phyloP scores from a whole-genome alignment of 2,888 invertebrate genomes.

The Nemotelus nigrinus region DNA sequence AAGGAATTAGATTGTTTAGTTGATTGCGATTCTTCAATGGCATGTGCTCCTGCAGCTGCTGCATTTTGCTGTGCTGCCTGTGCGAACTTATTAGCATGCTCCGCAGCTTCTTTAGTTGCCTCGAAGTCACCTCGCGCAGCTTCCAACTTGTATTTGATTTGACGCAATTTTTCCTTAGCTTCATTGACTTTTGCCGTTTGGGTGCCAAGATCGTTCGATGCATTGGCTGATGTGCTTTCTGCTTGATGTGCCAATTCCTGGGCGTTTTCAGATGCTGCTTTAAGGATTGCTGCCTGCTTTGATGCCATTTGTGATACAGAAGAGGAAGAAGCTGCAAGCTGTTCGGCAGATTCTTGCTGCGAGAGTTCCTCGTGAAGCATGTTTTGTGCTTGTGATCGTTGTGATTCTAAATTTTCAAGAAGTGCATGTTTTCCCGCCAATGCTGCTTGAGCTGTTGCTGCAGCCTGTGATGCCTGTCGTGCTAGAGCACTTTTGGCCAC shows the following conservation, averaged over 20 bases:
- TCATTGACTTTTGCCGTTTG: slow-evolving; percentile 78
- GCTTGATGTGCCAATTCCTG: slow-evolving; percentile 59
- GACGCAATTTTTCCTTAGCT: slow-evolving; percentile 72
- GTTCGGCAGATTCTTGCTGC: slow-evolving; percentile 76
- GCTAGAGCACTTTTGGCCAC: slow-evolving; percentile 78
- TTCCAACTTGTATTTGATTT: slow-evolving; percentile 72
- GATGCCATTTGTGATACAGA: slow-evolving; percentile 75
- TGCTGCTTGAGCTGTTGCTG: slow-evolving; percentile 71
- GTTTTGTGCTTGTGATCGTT: slow-evolving; percentile 74
- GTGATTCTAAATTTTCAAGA: slow-evolving; percentile 73
- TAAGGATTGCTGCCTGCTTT: slow-evolving; percentile 73
- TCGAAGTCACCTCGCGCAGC: slow-evolving; percentile 76
- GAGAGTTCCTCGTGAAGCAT: slow-evolving; percentile 74
- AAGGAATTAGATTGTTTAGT: not conserved
- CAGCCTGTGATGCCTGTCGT: slow-evolving; percentile 76
- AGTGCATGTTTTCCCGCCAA: slow-evolving; percentile 72
- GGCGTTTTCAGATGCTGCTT: slow-evolving; percentile 76
- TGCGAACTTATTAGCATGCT: slow-evolving; percentile 72
- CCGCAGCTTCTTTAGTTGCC: slow-evolving; percentile 75
- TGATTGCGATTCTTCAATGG: not conserved
- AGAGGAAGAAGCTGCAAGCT: slow-evolving; percentile 73
- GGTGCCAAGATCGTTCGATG: slow-evolving; percentile 75
- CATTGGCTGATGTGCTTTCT: slow-evolving; percentile 68
- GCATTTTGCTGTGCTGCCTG: slow-evolving; percentile 77
- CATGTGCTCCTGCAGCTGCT: slow-evolving; percentile 73